Evolutionary conservation across 1,140 invertebrate species (phyloP).

Genomic region (Halictus rubicundus): DNA sequence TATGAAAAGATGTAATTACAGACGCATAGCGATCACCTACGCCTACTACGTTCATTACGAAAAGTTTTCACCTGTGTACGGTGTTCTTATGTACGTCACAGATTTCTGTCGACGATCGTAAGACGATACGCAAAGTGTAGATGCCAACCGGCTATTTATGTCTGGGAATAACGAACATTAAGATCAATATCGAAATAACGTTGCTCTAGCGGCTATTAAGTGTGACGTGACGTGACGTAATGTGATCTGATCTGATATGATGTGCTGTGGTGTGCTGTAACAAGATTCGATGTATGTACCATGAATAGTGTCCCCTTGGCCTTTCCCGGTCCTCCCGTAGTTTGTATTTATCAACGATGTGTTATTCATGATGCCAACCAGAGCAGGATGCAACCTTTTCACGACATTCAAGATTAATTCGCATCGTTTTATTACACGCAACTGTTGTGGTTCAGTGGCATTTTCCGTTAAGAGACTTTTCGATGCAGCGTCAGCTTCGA

Average conservation of each 20-base stretch:
- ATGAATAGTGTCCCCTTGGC: conserved; percentile 61
- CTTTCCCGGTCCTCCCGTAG: conserved; percentile 58
- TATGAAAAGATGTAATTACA: background rate
- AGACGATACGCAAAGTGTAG: conserved; percentile 60
- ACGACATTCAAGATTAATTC: conserved; percentile 76
- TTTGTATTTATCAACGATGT: conserved; percentile 64
- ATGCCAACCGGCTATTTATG: conserved; percentile 54
- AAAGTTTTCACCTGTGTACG: conserved; percentile 71
- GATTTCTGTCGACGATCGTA: conserved; percentile 60
- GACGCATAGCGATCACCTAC: no score
- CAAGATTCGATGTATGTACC: conserved; percentile 32
- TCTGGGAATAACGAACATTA: conserved; percentile 43
- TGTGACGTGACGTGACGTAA: no score
- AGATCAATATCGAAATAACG: background rate
- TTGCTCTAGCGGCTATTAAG: no score
- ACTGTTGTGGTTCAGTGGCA: conserved; percentile 74
- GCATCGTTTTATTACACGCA: conserved; percentile 77
- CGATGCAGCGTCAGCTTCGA: conserved; percentile 72
- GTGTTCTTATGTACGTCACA: conserved; percentile 73
- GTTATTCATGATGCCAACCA: conserved; percentile 72
- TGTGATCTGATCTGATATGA: no score
- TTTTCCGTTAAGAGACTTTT: conserved; percentile 71
- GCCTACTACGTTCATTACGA: background rate
- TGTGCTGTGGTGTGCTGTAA: background rate
- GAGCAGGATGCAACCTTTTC: conserved; percentile 73